Base-by-base conservation (phyloP, 1,140 invertebrate species). In the Lasaia peninsularis region DNA sequence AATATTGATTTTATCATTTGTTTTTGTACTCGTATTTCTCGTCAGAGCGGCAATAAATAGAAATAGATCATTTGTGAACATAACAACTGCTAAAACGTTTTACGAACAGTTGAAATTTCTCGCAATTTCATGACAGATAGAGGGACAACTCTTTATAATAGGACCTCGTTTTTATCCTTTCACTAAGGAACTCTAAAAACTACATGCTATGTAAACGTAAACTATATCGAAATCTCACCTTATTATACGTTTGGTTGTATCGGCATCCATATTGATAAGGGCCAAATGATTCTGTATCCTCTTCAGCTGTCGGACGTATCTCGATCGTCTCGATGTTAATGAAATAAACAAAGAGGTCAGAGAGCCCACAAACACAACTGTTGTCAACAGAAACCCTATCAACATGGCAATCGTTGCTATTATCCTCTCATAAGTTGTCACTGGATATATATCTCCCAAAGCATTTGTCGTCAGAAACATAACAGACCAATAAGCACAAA, bases 291-390 rank as follows among this genome's bases (percentile, higher is more conserved):
- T 88, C 53, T 77, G 65, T 58, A 88, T 88, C 69, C 85, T 88
- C 56, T 73, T 76, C 28, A 88, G 59, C 57, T 80, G 78, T 33
- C 77, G 65, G 8, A 86, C 80, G 58, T 88, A 88, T 53, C 76
- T 80, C 5, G 85, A 73, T 16, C 85, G 77, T 58, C 85, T 71
- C 11, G 80, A 82, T 8, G 80, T 85, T 54, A 86, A 79, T 16
- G 81, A 85, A 64, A 88, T 85, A 59, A 88, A 88, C 32, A 82
- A 77, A n/a, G 85, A 88, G 34, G 85, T 88, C 21, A 88, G 62
- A 5, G 85, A 88, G 40, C 84, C 86, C 33, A 85, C 83, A 60
- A 86, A 87, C 10, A 86, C 78, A 53, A 87, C 71, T 10, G 83
- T 83, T 32, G 80, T 84, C n/a, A 89, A 52, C 37, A 81, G 59